Percentiles rank a stretch among this genome's conserved stretches.
Conservation (phyloP, 37 sponge, comb jelly and placozoan species). For the Oopsacas minuta region DNA sequence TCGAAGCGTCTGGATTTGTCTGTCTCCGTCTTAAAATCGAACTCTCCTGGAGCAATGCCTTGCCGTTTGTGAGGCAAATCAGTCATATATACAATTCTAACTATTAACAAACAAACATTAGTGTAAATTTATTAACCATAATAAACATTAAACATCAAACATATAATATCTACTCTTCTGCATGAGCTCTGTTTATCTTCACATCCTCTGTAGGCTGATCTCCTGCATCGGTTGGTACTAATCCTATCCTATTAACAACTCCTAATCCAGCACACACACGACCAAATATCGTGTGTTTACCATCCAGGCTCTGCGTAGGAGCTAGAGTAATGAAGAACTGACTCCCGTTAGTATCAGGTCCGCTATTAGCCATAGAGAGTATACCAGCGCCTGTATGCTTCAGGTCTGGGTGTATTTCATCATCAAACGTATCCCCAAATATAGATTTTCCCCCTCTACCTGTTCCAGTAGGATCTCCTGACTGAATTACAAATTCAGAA, state of each 20-base stretch:
- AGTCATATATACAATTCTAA: neutral
- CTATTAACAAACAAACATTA: neutral
- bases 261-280: conserved; percentile 78
- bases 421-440: conserved; percentile 84
- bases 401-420: conserved; percentile 80
- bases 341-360: conserved; percentile 97
- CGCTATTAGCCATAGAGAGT: conserved; percentile 99
- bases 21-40: neutral
- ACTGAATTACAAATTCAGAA: conserved; percentile 94
- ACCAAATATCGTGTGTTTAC: conserved; percentile 98
- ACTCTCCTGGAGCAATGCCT: neutral
- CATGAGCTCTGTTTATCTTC: neutral
- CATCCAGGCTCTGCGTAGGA: conserved; percentile 93
- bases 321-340: conserved; percentile 96
- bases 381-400: conserved; percentile 98
- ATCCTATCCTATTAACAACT: conserved; percentile 72
- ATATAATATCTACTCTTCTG: neutral
- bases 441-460: conserved; percentile 97
- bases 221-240: conserved; percentile 55
- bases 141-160: neutral
- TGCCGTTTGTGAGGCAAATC: neutral
- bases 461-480: conserved; percentile 96
- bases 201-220: conserved; percentile 6
- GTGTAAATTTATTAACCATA: neutral
- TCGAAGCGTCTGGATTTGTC: conserved; percentile 81